Evolutionary conservation across 2,113 vertebrate genomes (phyloP).

Genomic region (Labeo rohita): DNA sequence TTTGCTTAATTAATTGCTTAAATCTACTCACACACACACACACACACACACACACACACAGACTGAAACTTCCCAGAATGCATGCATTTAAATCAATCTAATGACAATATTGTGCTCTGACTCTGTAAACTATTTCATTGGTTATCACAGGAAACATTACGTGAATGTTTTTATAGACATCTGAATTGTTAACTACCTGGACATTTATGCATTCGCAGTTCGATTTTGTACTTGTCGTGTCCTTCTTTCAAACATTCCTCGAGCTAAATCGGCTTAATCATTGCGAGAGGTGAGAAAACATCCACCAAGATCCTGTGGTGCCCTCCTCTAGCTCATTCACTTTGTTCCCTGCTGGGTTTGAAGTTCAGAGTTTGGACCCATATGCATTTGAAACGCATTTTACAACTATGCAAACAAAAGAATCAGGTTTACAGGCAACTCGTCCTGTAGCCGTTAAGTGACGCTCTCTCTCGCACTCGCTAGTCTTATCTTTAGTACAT

Average conservation of each 20-base stretch:
- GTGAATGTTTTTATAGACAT: slow-evolving; percentile 13
- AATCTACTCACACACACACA: background rate
- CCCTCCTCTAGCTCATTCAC: slow-evolving; percentile 7
- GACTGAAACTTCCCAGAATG: slow-evolving; percentile 12
- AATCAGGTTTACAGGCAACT: slow-evolving; percentile 29
- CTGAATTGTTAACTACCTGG: slow-evolving; percentile 13
- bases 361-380: slow-evolving; percentile 51
- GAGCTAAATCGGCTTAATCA: slow-evolving; percentile 26
- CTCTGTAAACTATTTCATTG: slow-evolving; percentile 29
- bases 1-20: slow-evolving; percentile 2
- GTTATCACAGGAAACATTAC: slow-evolving; percentile 6
- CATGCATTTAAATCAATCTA: background rate
- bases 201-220: background rate
- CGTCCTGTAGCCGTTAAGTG: background rate
- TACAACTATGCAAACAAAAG: slow-evolving; percentile 45
- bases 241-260: slow-evolving; percentile 37
- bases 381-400: slow-evolving; percentile 47
- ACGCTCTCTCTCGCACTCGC: slow-evolving; percentile 9
- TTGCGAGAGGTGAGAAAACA: slow-evolving; percentile 30
- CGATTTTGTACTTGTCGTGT: background rate
- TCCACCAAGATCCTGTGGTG: slow-evolving; percentile 18
- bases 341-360: slow-evolving; percentile 54
- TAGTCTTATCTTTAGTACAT: slow-evolving; percentile 24
- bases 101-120: slow-evolving; percentile 25
- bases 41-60: background rate